Evolutionary conservation across 2,888 invertebrate species (phyloP).

Genomic region (Corythucha ciliata): DNA sequence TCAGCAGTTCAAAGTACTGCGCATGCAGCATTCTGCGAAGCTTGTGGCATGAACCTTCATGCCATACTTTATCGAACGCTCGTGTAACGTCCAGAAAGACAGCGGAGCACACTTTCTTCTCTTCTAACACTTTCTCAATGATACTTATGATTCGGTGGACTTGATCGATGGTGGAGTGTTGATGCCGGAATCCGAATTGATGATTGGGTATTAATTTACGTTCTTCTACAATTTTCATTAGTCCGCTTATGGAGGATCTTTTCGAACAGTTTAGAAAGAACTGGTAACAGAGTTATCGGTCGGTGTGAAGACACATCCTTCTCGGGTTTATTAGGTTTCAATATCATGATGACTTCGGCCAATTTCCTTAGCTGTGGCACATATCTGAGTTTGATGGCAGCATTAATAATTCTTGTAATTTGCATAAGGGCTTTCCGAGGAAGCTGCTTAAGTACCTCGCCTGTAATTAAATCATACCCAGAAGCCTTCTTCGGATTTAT

Average conservation of each 20-base stretch:
- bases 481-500: conserved; percentile 11
- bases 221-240: conserved; percentile 2
- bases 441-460: background rate
- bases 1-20: too few species aligned
- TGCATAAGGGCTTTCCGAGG: background rate
- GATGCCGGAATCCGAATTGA: background rate
- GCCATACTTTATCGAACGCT: too few species aligned
- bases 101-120: too few species aligned
- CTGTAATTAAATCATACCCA: conserved; percentile 3
- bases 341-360: background rate
- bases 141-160: too few species aligned
- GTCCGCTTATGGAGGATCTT: background rate
- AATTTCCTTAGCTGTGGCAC: conserved; percentile 1
- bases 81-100: too few species aligned
- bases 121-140: too few species aligned
- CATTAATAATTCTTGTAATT: conserved; percentile 9
- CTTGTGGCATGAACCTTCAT: too few species aligned
- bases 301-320: background rate
- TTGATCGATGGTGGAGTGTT: too few species aligned
- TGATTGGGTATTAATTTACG: conserved; percentile 2
- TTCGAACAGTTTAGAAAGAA: background rate
- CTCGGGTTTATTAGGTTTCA: too few species aligned
- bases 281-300: conserved; percentile 2
- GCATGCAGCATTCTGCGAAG: too few species aligned
- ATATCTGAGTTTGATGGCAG: too few species aligned